Base-by-base conservation (phyloP, 2,113 vertebrate species). In the Mystacornis crossleyi region DNA sequence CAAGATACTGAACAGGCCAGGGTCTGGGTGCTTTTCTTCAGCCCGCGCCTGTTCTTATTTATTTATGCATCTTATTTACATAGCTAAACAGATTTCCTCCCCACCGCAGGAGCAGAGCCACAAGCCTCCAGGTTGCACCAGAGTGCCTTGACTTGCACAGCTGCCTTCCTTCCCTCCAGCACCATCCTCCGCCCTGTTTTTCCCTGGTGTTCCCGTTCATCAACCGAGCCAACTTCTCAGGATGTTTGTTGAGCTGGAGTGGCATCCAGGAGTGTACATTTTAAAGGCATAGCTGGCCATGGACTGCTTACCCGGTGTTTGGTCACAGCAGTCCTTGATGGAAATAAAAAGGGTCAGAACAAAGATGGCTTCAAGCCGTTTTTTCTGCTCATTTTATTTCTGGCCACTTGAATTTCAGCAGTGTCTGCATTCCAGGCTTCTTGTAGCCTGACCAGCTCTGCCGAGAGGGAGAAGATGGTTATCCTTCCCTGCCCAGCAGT, bases 1-100 rank as follows among this genome's bases (percentile, higher is more conserved):
- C 55, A 66, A 90, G 97, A 86, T 94, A 92, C 95, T 14, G 64
- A 67, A 69, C 77, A 86, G 91, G 33, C 57, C 81, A 58, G 1
- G 64, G 81, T 66, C 90, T 95, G 57, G 71, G 79, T 93, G 88
- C 85, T 74, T 86, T 71, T 54, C 60, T 89, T 24, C 77, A 95
- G 40, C 66, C 31, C 55, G 71, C 21, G 84, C 38, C 43, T 40
- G 8, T 51, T 64, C 62, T 78, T 72, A 43, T 8, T 89, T 94
- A 71, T 79, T 93, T 94, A 88, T 66, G 55, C 33, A 24, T 91
- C 94, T 85, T 54, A 65, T 95, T 94, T 97, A 62, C 80, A 29
- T 14, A 61, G 36, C 33, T 40, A 14, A 77, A 24, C 86, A 87
- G 80, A 50, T 78, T 48, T 53, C 25, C 82, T 70, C 71, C 12